Percentiles rank a stretch among this genome's conserved stretches.
Conservation (phyloP, 2,888 invertebrate species). For the Helobdella robusta region DNA sequence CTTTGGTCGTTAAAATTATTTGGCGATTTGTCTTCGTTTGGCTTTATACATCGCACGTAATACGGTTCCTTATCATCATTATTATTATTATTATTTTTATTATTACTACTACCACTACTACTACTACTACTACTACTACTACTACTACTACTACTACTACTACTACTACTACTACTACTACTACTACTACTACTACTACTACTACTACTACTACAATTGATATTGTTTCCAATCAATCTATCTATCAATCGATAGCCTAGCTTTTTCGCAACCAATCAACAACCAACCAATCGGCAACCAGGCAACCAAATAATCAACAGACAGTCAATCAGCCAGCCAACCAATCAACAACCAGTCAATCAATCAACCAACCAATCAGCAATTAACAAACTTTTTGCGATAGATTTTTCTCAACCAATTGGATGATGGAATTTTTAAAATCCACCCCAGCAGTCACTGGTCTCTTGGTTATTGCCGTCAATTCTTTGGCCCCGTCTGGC, state of each 20-base stretch:
- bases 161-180: constrained; percentile 16
- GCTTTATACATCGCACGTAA: constrained; percentile 93
- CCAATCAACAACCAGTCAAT: neutral
- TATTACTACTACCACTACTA: constrained; percentile 13
- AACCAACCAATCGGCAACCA: too few species aligned
- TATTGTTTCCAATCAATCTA: neutral
- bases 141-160: constrained; percentile 16
- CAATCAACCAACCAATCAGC: neutral
- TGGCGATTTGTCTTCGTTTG: constrained; percentile 85
- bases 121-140: constrained; percentile 16
- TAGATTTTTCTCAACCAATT: constrained; percentile 70
- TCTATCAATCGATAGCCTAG: neutral
- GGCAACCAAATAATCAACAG: neutral
- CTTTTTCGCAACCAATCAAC: neutral
- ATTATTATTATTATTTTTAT: constrained; percentile 2
- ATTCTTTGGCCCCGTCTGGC: constrained; percentile 88
- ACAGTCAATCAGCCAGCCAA: neutral
- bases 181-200: constrained; percentile 14
- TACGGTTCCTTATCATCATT: constrained; percentile 63
- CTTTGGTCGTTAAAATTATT: constrained; percentile 74
- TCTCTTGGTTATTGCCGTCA: constrained; percentile 77
- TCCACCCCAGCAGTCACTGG: constrained; percentile 85
- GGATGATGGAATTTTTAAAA: constrained; percentile 87
- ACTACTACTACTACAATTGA: constrained; percentile 10
- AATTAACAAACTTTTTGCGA: constrained; percentile 60